Conservation (phyloP, 1,140 invertebrate genomes). For the Theocolax elegans region DNA sequence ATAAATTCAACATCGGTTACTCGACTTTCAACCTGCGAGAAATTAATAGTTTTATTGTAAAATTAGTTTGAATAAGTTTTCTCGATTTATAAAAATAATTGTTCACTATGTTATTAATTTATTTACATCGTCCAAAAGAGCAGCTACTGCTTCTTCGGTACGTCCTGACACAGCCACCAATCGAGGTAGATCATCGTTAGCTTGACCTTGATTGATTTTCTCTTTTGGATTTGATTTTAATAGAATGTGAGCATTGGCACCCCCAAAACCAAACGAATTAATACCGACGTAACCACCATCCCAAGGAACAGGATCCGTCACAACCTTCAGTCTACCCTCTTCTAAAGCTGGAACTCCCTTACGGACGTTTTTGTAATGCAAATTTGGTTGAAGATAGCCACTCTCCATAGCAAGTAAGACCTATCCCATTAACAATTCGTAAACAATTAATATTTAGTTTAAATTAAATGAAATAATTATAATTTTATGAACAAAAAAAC, state of each 20-base stretch:
- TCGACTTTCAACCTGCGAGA: constrained; percentile 61
- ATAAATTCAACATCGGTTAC: constrained; percentile 71
- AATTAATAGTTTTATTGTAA: background rate
- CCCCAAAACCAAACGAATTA: constrained; percentile 76
- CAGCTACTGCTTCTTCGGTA: constrained; percentile 78
- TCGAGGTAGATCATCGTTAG: constrained; percentile 70
- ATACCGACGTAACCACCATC: constrained; percentile 70
- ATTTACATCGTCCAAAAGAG: constrained; percentile 75
- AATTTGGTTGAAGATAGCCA: constrained; percentile 76
- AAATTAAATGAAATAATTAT: constrained; percentile 48
- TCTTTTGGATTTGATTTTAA: constrained; percentile 69
- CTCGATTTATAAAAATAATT: too few relatives aligned
- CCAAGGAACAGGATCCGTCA: constrained; percentile 74
- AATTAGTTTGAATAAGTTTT: too few relatives aligned
- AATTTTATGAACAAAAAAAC: too few relatives aligned
- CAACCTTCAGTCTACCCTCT: constrained; percentile 73
- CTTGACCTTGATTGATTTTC: constrained; percentile 67
- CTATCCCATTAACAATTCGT: constrained; percentile 52
- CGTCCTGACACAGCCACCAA: constrained; percentile 75
- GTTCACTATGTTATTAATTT: too few relatives aligned
- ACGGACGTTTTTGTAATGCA: constrained; percentile 77
- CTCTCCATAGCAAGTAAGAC: constrained; percentile 78
- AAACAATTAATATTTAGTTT: background rate
- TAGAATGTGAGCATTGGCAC: constrained; percentile 76
- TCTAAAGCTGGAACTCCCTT: constrained; percentile 75